Evolutionary conservation across 64 coral and sea anemone genomes (phyloP).

Genomic region (Anthopleura sola): DNA sequence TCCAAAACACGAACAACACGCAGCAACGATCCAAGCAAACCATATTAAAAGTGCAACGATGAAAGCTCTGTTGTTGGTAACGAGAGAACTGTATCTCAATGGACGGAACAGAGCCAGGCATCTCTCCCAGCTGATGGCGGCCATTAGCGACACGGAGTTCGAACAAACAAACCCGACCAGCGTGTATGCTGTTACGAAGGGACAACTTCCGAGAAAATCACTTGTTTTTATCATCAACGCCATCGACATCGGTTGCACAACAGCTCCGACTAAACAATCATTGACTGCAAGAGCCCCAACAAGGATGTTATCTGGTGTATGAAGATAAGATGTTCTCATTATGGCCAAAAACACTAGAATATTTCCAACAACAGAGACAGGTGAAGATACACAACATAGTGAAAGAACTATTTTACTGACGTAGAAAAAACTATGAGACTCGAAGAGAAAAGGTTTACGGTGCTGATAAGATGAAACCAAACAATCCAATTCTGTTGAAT

Average conservation of each 20-base stretch:
- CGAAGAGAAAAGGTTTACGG: too few species aligned
- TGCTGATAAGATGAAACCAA: too few species aligned
- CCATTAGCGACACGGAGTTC: not conserved
- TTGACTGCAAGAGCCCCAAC: not conserved
- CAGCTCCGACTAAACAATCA: not conserved
- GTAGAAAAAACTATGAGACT: too few species aligned
- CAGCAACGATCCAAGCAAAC: not conserved
- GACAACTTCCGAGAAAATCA: not conserved
- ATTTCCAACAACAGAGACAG: not conserved
- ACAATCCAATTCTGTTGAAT: too few species aligned
- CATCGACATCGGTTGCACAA: conserved; percentile 1
- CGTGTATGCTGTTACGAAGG: not conserved
- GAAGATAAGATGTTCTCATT: not conserved
- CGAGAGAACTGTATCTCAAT: not conserved
- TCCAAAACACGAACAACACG: too few species aligned
- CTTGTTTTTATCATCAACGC: not conserved
- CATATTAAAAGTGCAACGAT: not conserved
- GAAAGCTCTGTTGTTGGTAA: not conserved
- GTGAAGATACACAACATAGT: not conserved
- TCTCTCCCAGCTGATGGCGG: conserved; percentile 1
- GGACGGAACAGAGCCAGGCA: not conserved
- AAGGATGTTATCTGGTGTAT: not conserved
- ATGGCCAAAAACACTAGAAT: not conserved
- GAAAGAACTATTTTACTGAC: too few species aligned
- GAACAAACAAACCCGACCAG: not conserved